Evolutionary conservation across 23 tunicate genomes (phyloP), one percentile per base, ranked within the genome.

Genomic region (Clavelina lepadiformis): DNA sequence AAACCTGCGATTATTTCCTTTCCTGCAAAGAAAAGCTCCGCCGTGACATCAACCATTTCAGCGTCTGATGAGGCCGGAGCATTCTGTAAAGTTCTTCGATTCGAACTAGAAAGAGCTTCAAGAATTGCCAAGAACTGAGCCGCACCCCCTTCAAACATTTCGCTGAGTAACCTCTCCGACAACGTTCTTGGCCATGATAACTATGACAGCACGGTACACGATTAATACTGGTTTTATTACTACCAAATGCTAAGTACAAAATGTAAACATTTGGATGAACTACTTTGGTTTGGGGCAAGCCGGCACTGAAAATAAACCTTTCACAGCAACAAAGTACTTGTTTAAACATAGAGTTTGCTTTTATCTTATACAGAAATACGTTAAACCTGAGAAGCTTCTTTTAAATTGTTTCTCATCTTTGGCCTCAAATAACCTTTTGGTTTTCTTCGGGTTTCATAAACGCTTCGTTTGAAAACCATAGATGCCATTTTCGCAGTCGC

Each of bases 401-500:
- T 81, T 13, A 81, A 46, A 47, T 80, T 81, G 57, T 77, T 69
- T 46, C 77, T 81, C 23, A 81, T 65, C 64, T 89, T 89, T 28
- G 97, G 97, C 35, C 97, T 57, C 46, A 89, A 37, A 32, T 59
- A n/a, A 24, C 89, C 89, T 81, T 89, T 89, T 49, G 82, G 97
- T 29, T 64, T 75, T 61, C 79, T 47, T 57, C 97, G 62, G 2
- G 85, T 74, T 75, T 89, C 97, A 76, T 53, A 89, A 69, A 89
- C 97, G 19, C 73, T 75, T 35, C 97, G 53, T 63, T 89, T 89
- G 46, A 89, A 89, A 52, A 89, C 84, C 83, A 81, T 75, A 5
- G 97, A 63, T 29, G 89, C 97, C 89, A 89, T 89, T 75, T 89
- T 81, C 0, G 76, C 81, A 27, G 97, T 81, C 4, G 89, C 97